These are phyloP conservation scores for Pantherophis alleghaniensis DNA, from an alignment of 2,797 vertebrate species.

Conservation along the genomic window DNA sequence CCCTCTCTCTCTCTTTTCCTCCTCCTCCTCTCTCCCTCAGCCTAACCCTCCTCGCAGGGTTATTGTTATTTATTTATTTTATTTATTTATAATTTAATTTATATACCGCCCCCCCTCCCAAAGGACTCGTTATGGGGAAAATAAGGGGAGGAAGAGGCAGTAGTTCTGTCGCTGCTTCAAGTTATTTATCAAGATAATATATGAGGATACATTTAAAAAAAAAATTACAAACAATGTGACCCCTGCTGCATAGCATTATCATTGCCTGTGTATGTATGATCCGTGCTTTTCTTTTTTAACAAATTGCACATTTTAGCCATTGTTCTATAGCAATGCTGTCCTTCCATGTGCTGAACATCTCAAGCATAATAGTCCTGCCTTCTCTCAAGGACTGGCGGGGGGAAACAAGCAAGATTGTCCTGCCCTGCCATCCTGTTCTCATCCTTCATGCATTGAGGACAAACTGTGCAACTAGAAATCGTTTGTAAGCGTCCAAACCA, in stretches of 20 bases:
- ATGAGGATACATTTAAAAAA: not conserved
- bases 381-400: not conserved
- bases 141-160: too few relatives aligned
- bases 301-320: not conserved
- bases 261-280: not conserved
- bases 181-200: not conserved
- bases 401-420: not conserved
- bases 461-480: not conserved
- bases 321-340: not conserved
- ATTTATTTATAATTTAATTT: too few relatives aligned
- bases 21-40: too few relatives aligned
- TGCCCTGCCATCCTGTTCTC: not conserved
- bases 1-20: rapidly evolving
- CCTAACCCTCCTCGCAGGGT: too few relatives aligned
- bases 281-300: not conserved
- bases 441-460: not conserved
- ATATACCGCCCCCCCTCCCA: too few relatives aligned
- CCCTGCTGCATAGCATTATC: not conserved
- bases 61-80: too few relatives aligned
- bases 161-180: not conserved
- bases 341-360: not conserved
- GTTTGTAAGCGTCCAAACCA: not conserved
- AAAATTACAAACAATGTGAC: not conserved
- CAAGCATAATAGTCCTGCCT: not conserved
- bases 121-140: too few relatives aligned